Evolutionary conservation across 2,113 vertebrate genomes (phyloP), one percentile per base, ranked within the genome.

Genomic region (Eolophus roseicapilla): DNA sequence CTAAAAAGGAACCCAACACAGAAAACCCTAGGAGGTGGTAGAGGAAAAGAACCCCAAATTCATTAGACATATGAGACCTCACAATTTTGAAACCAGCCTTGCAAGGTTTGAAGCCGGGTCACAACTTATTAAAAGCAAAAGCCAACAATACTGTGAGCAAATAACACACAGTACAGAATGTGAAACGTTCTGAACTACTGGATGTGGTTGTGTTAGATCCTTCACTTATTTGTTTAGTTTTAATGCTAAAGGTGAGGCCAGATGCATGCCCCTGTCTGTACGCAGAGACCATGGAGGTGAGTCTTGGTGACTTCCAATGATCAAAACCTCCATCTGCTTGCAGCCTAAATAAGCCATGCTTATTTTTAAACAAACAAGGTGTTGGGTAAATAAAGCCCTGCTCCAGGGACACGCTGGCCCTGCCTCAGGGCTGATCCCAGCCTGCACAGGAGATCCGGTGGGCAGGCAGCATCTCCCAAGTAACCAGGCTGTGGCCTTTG

Each of bases 261-360:
- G n/a, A n/a, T 5, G 1, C 31, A 27, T 6, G 3, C 20, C 33
- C 70, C 60, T 37, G 23, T 9, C 77, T 11, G 17, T 31, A n/a
- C 0, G 1, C 16, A n/a, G 47, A 74, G 29, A 20, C 17, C 31
- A 17, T 0, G 0, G n/a, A 62, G 18, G 39, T 4, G 5, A 29
- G 21, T 44, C 37, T 23, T 17, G 50, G 57, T 17, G 10, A 28
- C 21, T 49, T 17, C 53, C 27, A n/a, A 9, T 7, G 39, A 63
- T 13, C 13, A 50, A 53, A 67, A 60, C 17, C 28, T 74, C 29
- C 3, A 5, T 16, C 35, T 68, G 21, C 50, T 29, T 68, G 46
- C 62, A 75, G 53, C 31, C 35, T n/a, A 33, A 85, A 64, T 44
- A 64, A 75, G 19, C 15, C 41, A 46, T 4, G 47, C 13, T 74